Base-by-base conservation (phyloP, 2,113 vertebrate species). In the Oryzias woworae region DNA sequence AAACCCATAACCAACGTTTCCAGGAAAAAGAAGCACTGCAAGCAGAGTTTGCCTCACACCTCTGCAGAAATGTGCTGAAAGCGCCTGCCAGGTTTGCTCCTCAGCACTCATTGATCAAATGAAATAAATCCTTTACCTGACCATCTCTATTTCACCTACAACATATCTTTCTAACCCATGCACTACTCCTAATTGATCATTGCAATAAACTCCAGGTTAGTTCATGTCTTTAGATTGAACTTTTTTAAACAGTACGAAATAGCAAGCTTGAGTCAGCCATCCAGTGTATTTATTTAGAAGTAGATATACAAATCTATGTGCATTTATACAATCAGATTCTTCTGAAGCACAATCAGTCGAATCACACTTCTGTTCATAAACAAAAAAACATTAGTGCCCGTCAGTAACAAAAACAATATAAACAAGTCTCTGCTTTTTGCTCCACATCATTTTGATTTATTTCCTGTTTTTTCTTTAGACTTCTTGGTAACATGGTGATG, bases 21-120 rank as follows among this genome's bases (percentile, higher is more conserved):
- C 92, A 96, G 82, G 95, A 97, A 20, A 94, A 94, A 71, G 92
- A 93, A 26, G 91, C 95, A 2, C 70, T 97, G 63, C 93, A 97
- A 91, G 95, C 95, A 44, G 85, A 95, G 82, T 97, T 97, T 90
- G 81, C 92, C 28, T 91, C 92, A 81, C 91, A 91, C 58, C 77
- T 91, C 54, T 97, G 95, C 69, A 87, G 92, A 43, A 98, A 97
- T 66, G 66, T 93, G n/a, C 87, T 99, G 36, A 93, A 89, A 82
- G 87, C 94, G 69, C 94, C 93, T 4, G 91, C 95, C 81, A 97
- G 96, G 96, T 98, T 90, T 90, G 56, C 56, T 71, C 18, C 47
- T 58, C 36, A 46, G 0, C 57, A 4, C 20, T 42, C 10, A n/a
- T 12, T 48, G 41, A 56, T 63, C 50, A 24, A 3, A 17, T 64